These are phyloP conservation scores for Cinclus mexicanus DNA, from an alignment of 2,113 vertebrate species.

Conservation along the genomic window DNA sequence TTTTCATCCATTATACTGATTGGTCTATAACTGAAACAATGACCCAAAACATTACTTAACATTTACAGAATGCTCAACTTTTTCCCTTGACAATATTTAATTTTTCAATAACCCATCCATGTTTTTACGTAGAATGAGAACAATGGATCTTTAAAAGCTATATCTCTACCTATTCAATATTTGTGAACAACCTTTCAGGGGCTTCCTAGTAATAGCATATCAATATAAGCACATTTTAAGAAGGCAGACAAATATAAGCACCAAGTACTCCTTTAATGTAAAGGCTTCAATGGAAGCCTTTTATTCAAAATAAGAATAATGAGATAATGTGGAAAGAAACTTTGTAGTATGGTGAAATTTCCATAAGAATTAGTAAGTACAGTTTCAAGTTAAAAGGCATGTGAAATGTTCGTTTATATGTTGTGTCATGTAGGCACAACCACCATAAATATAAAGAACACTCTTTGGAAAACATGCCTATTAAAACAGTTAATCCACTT, in stretches of 20 bases:
- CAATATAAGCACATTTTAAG: not conserved
- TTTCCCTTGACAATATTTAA: not conserved
- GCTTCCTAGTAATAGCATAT: not conserved
- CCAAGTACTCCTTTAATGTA: not conserved
- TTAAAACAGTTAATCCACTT: not conserved
- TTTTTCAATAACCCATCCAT: not conserved
- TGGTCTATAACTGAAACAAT: constrained; percentile 12
- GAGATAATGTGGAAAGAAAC: not conserved
- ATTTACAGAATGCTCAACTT: not conserved
- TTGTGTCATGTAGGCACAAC: not conserved
- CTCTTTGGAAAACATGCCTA: not conserved
- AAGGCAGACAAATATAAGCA: not conserved
- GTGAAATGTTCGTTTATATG: not conserved
- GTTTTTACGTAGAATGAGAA: not conserved
- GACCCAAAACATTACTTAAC: not conserved
- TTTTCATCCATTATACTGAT: constrained; percentile 29
- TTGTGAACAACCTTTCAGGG: not conserved
- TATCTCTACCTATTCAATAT: not conserved
- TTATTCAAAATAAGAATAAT: not conserved
- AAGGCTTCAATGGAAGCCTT: not conserved
- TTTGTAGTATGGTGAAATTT: not conserved
- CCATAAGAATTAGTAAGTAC: not conserved
- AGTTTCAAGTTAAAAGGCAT: not conserved
- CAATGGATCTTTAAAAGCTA: not conserved
- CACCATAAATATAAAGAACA: not conserved